These are phyloP conservation scores for Azemiops feae DNA, from an alignment of 2,113 vertebrate genomes.

Conservation along the genomic window DNA sequence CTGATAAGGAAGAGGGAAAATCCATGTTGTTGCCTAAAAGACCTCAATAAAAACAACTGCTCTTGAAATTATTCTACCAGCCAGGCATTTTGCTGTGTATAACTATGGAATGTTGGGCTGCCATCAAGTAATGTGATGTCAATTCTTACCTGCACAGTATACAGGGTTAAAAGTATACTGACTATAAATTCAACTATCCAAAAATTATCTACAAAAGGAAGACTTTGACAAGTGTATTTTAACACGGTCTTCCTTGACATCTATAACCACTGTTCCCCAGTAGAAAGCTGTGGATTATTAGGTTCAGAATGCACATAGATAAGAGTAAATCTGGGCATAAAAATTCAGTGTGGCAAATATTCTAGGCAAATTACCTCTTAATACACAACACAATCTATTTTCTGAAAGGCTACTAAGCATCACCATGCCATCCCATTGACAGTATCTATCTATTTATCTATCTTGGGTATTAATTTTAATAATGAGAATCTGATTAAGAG, in stretches of 20 bases:
- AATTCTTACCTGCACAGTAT: slow-evolving; percentile 14
- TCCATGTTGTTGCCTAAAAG: slow-evolving; percentile 17
- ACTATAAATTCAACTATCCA: slow-evolving; percentile 43
- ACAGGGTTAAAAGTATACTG: slow-evolving; percentile 5
- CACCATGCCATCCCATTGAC: slow-evolving; percentile 44
- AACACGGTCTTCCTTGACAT: slow-evolving; percentile 9
- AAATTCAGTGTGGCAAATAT: slow-evolving; percentile 52
- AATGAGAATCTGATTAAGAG: slow-evolving; percentile 26
- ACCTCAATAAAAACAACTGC: neutral
- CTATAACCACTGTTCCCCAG: slow-evolving; percentile 20
- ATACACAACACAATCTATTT: slow-evolving; percentile 50
- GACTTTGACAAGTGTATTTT: slow-evolving; percentile 45
- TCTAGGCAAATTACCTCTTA: slow-evolving; percentile 48
- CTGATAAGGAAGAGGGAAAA: slow-evolving; percentile 10
- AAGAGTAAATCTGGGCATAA: slow-evolving; percentile 27
- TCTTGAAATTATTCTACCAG: neutral
- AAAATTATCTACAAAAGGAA: slow-evolving; percentile 55
- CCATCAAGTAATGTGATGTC: neutral
- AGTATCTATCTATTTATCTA: slow-evolving; percentile 26
- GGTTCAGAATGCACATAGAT: neutral
- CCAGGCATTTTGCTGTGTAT: slow-evolving; percentile 20
- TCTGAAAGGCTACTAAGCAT: slow-evolving; percentile 38
- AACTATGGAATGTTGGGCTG: accelerated
- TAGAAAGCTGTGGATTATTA: slow-evolving; percentile 13
- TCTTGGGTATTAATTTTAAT: slow-evolving; percentile 24